Conservation (phyloP, 2,113 vertebrate genomes). For the Paracanthobrama guichenoti region DNA sequence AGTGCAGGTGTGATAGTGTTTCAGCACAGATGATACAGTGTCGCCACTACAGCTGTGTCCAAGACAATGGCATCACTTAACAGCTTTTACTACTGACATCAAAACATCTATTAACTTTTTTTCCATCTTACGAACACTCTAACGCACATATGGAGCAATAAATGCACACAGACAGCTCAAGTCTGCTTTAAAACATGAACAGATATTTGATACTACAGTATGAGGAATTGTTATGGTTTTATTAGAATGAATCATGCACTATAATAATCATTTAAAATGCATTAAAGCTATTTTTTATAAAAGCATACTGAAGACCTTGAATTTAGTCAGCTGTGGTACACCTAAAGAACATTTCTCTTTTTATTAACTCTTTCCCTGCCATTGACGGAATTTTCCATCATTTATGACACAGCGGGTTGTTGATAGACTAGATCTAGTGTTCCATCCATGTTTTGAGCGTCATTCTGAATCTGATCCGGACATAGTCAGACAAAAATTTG, state of each 20-base stretch:
- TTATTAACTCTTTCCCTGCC: background rate
- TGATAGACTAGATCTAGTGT: too few relatives aligned
- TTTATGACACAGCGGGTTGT: too few relatives aligned
- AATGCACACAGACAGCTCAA: background rate
- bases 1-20: conserved; percentile 4
- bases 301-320: background rate
- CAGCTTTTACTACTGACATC: conserved; percentile 3
- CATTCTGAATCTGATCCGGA: too few relatives aligned
- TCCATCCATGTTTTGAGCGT: too few relatives aligned
- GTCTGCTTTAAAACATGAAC: background rate
- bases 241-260: background rate
- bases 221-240: background rate
- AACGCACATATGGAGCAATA: background rate
- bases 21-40: background rate
- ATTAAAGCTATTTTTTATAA: background rate
- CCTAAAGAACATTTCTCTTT: background rate
- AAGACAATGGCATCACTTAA: background rate
- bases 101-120: background rate
- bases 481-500: too few relatives aligned
- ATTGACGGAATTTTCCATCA: too few relatives aligned
- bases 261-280: background rate
- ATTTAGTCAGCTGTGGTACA: background rate
- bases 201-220: background rate
- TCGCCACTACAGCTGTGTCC: background rate
- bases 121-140: background rate